phyloP scores from a whole-genome alignment of 2,888 invertebrate species.

The Caenorhabditis macrosperma region DNA sequence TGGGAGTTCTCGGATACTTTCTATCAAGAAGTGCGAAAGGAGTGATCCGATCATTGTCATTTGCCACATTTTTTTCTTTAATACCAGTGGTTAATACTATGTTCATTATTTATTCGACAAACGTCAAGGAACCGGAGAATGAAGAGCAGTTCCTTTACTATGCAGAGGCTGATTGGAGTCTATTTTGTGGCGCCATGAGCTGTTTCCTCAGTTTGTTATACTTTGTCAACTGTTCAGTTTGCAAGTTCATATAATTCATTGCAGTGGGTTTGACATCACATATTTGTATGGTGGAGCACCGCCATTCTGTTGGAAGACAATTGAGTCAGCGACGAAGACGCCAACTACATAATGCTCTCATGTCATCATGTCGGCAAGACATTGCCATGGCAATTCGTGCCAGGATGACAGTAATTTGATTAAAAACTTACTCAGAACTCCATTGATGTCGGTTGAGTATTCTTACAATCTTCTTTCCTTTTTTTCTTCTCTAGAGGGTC shows the following conservation, averaged over 20 bases:
- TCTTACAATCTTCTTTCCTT: conserved; percentile 5
- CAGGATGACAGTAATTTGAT: conserved; percentile 66
- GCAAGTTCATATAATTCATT: too few species aligned
- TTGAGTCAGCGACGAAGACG: conserved; percentile 84
- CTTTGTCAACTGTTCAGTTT: too few species aligned
- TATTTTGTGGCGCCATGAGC: conserved; percentile 47
- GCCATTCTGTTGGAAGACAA: conserved; percentile 40
- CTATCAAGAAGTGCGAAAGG: conserved; percentile 26
- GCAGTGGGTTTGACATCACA: conserved; percentile 59
- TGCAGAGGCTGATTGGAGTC: conserved; percentile 64
- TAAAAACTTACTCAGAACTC: conserved; percentile 36
- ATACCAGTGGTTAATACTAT: conserved; percentile 44
- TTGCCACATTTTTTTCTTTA: conserved; percentile 21
- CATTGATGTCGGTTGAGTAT: conserved; percentile 13
- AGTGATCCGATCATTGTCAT: conserved; percentile 34
- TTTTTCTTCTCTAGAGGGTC: conserved; percentile 2
- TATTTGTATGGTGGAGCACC: conserved; percentile 49
- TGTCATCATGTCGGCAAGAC: conserved; percentile 66
- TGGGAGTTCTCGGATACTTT: conserved; percentile 6
- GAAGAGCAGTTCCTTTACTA: conserved; percentile 56
- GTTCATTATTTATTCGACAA: conserved; percentile 55
- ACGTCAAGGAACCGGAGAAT: conserved; percentile 50
- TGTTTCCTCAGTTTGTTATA: conserved; percentile 56
- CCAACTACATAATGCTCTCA: conserved; percentile 67
- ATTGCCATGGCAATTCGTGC: conserved; percentile 69